Percentiles rank a stretch among this genome's conserved stretches.
phyloP scores from a whole-genome alignment of 1,140 invertebrate genomes.

The Drosophila nigromelanica region DNA sequence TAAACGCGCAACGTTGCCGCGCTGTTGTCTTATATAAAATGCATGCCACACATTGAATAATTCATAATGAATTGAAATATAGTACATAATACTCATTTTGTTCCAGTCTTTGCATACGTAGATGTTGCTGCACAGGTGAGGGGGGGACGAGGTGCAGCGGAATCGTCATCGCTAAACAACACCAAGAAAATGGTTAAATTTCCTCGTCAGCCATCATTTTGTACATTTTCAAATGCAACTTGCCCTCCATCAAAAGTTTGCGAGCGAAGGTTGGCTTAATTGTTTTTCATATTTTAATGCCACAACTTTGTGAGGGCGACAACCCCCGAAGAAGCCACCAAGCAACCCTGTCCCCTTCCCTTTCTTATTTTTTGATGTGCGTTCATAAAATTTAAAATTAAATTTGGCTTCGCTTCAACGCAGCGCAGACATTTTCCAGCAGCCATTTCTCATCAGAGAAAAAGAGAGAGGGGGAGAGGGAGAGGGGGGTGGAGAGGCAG shows the following conservation, averaged over 20 bases:
- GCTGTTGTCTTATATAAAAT: constrained; percentile 65
- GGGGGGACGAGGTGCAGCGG: not conserved
- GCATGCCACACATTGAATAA: constrained; percentile 66
- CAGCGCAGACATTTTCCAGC: constrained; percentile 59
- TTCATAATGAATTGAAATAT: constrained; percentile 76
- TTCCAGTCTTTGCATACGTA: constrained; percentile 57
- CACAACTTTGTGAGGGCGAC: constrained; percentile 49
- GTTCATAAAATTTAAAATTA: constrained; percentile 79
- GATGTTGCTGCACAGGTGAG: constrained; percentile 6
- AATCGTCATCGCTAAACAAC: constrained; percentile 28
- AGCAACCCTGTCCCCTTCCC: not conserved
- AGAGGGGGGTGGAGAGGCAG: constrained; percentile 12
- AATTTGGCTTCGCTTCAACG: constrained; percentile 61
- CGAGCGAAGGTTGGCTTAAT: constrained; percentile 57
- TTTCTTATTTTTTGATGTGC: constrained; percentile 71
- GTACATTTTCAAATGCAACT: constrained; percentile 49
- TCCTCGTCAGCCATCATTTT: constrained; percentile 47
- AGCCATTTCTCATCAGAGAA: constrained; percentile 62
- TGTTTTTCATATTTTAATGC: constrained; percentile 79
- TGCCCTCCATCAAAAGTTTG: constrained; percentile 41
- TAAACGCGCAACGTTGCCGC: not conserved
- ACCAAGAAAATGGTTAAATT: constrained; percentile 32
- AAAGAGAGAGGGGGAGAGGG: not conserved
- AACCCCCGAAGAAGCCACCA: constrained; percentile 30
- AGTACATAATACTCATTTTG: constrained; percentile 77